Conservation (phyloP, 2,888 invertebrate species). For the Dasysyrphus tricinctus region DNA sequence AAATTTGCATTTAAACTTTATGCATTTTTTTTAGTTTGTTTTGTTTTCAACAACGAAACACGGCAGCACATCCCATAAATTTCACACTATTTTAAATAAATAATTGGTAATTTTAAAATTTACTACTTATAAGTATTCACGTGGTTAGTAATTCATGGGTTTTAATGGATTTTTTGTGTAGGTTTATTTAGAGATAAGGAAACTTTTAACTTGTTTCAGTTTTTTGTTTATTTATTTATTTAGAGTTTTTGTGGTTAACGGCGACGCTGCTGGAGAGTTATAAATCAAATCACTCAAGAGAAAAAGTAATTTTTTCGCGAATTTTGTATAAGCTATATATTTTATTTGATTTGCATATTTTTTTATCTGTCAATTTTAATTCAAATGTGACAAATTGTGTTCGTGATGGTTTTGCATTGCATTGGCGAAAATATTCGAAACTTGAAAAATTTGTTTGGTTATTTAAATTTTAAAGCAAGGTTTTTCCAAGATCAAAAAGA, state of each 20-base stretch:
- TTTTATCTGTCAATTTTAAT: not conserved
- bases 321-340: not conserved
- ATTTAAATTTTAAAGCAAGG: no score
- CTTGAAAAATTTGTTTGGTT: not conserved
- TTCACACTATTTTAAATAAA: conserved; percentile 67
- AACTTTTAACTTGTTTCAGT: conserved; percentile 3
- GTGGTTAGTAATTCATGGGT: conserved; percentile 69
- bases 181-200: conserved; percentile 53
- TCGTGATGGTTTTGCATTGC: not conserved
- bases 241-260: not conserved
- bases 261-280: not conserved
- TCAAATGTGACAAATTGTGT: not conserved
- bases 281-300: not conserved
- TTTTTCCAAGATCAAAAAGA: no score
- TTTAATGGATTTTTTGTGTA: conserved; percentile 71
- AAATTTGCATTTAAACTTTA: conserved; percentile 62
- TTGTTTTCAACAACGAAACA: not conserved
- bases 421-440: not conserved
- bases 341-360: conserved; percentile 1
- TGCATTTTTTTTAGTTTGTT: not conserved
- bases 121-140: conserved; percentile 40
- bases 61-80: conserved; percentile 57
- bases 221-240: not conserved
- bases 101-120: conserved; percentile 67
- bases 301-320: not conserved